Percentiles rank a stretch among this genome's conserved stretches.
Evolutionary conservation across 2,888 invertebrate genomes (phyloP).

Genomic region (Neoascia interrupta): DNA sequence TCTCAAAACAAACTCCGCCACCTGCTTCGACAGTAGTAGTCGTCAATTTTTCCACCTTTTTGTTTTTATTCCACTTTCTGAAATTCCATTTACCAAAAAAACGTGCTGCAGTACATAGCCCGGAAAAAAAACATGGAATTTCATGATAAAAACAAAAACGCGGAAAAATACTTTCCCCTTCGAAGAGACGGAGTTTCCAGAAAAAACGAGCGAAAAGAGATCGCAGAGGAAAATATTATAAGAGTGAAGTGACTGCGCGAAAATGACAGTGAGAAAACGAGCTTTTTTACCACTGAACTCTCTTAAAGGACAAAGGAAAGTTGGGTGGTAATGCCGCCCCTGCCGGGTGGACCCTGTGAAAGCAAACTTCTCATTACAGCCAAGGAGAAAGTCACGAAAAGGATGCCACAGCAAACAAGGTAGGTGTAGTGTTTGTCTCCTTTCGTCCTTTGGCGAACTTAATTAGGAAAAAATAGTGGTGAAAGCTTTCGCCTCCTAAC

Average conservation of each 20-base stretch:
- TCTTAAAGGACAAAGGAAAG: conserved; percentile 28
- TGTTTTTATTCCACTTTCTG: conserved; percentile 65
- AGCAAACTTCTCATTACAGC: conserved; percentile 33
- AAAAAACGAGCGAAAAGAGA: not conserved
- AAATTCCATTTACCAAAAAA: conserved; percentile 12
- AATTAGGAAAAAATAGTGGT: conserved; percentile 66
- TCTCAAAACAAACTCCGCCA: conserved; percentile 23
- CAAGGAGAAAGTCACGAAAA: not conserved
- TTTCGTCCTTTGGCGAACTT: conserved; percentile 32
- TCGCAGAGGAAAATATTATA: not conserved
- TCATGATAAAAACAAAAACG: conserved; percentile 66
- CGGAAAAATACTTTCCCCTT: conserved; percentile 60
- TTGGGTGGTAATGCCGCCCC: not conserved
- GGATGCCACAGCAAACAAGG: not conserved
- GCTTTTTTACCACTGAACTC: not conserved
- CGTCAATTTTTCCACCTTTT: conserved; percentile 38
- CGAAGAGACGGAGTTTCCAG: conserved; percentile 31
- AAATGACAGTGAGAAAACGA: conserved; percentile 27
- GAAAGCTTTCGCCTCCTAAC: conserved; percentile 23
- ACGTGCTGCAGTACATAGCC: not conserved
- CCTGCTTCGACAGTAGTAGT: conserved; percentile 31
- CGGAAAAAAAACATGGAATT: conserved; percentile 32
- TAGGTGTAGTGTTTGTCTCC: conserved; percentile 23
- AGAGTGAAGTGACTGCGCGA: conserved; percentile 45
- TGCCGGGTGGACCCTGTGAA: not conserved